These are phyloP conservation scores for Ailuropoda melanoleuca DNA, from an alignment of 2,113 vertebrate species.

Conservation along the genomic window DNA sequence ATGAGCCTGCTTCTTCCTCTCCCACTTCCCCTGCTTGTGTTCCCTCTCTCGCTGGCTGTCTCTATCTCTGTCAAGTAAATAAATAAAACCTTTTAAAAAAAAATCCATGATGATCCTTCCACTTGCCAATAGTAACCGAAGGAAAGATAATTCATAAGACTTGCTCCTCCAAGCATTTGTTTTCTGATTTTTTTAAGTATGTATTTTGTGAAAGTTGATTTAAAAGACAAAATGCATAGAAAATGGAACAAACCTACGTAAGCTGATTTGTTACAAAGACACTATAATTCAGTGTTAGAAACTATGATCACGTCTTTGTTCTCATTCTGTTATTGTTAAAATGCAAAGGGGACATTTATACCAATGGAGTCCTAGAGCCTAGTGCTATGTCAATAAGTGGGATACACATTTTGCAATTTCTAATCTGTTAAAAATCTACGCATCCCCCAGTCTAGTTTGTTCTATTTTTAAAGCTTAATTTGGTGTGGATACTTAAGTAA, in stretches of 20 bases:
- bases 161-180: slow-evolving; percentile 15
- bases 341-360: background rate
- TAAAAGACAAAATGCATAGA: slow-evolving; percentile 3
- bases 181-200: background rate
- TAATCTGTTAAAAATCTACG: background rate
- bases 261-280: background rate
- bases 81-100: background rate
- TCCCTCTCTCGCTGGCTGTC: too few species aligned
- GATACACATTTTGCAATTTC: background rate
- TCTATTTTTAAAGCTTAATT: background rate
- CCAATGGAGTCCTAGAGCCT: background rate
- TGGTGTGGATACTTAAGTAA: background rate
- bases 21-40: too few species aligned
- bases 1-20: too few species aligned
- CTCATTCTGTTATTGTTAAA: background rate
- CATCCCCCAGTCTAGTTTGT: background rate
- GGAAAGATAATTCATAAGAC: background rate
- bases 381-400: background rate
- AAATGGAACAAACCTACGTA: background rate
- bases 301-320: background rate
- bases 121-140: background rate
- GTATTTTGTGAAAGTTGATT: slow-evolving; percentile 12
- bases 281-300: background rate
- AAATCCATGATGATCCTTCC: slow-evolving; percentile 72
- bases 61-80: too few species aligned